phyloP scores from a whole-genome alignment of 37 sponge, comb jelly and placozoan genomes.

The Bolinopsis microptera region DNA sequence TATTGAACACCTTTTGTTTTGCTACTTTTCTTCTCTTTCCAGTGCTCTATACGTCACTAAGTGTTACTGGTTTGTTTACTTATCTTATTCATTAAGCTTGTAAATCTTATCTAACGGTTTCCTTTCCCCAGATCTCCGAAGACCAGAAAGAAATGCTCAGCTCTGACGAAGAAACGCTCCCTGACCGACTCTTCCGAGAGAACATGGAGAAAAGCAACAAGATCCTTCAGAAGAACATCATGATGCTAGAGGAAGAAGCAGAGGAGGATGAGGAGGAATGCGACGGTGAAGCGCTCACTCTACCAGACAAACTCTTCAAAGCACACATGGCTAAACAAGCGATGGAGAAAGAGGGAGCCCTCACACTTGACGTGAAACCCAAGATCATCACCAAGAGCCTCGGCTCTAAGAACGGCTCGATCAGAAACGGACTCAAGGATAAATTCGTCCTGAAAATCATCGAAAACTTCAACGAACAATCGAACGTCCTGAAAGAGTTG shows the following conservation, averaged over 20 bases:
- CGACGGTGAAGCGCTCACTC: conserved; percentile 15
- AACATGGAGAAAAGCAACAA: neutral
- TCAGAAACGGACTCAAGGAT: conserved; percentile 64
- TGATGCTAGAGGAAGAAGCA: neutral
- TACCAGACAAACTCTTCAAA: conserved; percentile 23
- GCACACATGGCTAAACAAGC: conserved; percentile 62
- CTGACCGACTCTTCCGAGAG: conserved; percentile 46
- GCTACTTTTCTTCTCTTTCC: no score
- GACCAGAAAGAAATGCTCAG: neutral
- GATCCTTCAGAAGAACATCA: neutral
- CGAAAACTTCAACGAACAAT: conserved; percentile 49
- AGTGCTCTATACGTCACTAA: no score
- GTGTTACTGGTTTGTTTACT: no score
- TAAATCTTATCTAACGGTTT: no score
- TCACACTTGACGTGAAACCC: neutral
- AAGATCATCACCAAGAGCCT: conserved; percentile 12
- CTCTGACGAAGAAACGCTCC: conserved; percentile 55
- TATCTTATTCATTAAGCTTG: no score
- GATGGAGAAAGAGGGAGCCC: neutral
- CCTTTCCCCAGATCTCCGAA: conserved; percentile 7
- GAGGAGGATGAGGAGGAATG: neutral
- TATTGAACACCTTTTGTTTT: no score
- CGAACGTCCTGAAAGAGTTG: conserved; percentile 51
- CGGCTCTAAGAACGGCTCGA: neutral
- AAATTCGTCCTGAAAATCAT: conserved; percentile 61